Percentiles rank a stretch among this genome's conserved stretches.
These are phyloP conservation scores for Lichenostomus cassidix DNA, from an alignment of 2,113 vertebrate genomes.

Conservation along the genomic window DNA sequence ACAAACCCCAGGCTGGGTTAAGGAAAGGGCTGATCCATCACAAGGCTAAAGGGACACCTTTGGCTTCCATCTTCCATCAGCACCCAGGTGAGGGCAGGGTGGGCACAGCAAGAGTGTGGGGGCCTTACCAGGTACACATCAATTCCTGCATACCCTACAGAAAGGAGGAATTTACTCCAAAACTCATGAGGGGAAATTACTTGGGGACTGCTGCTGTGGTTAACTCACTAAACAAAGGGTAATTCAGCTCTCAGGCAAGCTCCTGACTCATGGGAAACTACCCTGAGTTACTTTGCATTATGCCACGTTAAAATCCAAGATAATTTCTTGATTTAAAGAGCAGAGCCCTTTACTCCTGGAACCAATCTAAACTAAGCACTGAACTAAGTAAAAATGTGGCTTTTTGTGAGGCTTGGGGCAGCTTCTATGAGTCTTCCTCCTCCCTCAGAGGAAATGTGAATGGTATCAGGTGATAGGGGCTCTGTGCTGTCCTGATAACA, in stretches of 20 bases:
- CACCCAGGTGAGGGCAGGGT: not conserved
- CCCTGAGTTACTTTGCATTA: not conserved
- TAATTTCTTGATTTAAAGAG: not conserved
- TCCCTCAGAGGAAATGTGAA: not conserved
- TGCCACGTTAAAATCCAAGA: not conserved
- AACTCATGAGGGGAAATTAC: rapidly evolving
- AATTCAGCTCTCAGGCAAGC: not conserved
- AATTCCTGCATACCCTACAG: not conserved
- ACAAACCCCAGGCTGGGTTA: not conserved
- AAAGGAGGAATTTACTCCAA: not conserved
- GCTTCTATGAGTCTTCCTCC: not conserved
- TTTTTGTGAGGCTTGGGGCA: not conserved
- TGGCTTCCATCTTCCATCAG: not conserved
- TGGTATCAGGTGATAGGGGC: no score
- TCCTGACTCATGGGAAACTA: not conserved
- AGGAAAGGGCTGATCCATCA: not conserved
- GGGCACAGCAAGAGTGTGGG: not conserved
- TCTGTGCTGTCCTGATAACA: not conserved
- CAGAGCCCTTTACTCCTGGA: not conserved
- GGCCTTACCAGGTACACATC: not conserved
- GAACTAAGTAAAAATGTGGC: not conserved
- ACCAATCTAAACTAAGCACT: not conserved
- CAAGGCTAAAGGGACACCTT: not conserved
- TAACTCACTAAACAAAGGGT: not conserved
- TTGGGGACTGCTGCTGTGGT: not conserved